phyloP scores from a whole-genome alignment of 2,888 invertebrate species.

The Pimpla rufipes region DNA sequence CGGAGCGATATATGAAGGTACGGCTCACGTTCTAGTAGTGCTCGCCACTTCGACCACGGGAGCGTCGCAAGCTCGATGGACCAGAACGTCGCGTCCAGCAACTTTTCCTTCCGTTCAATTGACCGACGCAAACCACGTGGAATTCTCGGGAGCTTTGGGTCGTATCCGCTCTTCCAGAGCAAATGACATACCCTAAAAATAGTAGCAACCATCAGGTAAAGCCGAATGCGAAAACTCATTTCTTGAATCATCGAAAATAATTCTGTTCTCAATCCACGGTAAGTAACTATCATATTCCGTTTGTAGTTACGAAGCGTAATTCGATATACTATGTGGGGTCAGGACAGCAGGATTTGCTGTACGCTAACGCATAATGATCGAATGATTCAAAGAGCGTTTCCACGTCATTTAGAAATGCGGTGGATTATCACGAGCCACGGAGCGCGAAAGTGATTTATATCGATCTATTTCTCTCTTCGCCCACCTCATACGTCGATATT shows the following conservation, averaged over 20 bases:
- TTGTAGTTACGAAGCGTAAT: neutral
- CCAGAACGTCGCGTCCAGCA: constrained; percentile 55
- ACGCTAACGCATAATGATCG: no score
- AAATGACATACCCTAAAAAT: neutral
- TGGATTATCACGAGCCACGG: neutral
- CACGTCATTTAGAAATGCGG: neutral
- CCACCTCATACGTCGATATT: neutral
- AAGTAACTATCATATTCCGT: neutral
- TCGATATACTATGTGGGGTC: neutral
- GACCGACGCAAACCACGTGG: constrained; percentile 38
- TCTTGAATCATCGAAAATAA: neutral
- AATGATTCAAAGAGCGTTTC: neutral
- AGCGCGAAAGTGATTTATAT: neutral
- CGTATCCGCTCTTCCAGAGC: constrained; percentile 10
- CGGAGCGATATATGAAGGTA: constrained; percentile 13
- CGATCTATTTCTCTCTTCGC: neutral
- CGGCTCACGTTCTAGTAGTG: neutral
- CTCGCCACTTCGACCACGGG: constrained; percentile 31
- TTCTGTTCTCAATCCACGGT: neutral
- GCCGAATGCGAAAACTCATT: no score
- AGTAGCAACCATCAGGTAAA: neutral
- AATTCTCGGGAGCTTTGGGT: constrained; percentile 31
- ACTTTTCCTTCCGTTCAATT: constrained; percentile 60
- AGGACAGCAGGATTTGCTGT: neutral
- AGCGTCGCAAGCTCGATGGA: constrained; percentile 50